phyloP scores from a whole-genome alignment of 92 coral and sea anemone genomes.

The Micromussa lordhowensis region DNA sequence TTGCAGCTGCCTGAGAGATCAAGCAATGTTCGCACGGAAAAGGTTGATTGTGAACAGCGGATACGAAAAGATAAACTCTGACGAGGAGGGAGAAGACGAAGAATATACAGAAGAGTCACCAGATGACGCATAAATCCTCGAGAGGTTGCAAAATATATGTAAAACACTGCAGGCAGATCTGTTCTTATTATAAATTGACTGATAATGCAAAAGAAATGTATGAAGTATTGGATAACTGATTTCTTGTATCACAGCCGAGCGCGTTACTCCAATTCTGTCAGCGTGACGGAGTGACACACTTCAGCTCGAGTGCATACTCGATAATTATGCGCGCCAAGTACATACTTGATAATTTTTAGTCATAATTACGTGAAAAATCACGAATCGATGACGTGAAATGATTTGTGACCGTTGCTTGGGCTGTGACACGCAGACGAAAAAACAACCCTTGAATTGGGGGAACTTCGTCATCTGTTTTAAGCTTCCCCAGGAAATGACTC shows the following conservation, averaged over 20 bases:
- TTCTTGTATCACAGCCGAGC: background rate
- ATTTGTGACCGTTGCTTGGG: too few relatives aligned
- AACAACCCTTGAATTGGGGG: too few relatives aligned
- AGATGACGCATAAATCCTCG: background rate
- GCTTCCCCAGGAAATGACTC: too few relatives aligned
- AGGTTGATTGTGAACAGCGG: slow-evolving; percentile 5
- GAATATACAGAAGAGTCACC: background rate
- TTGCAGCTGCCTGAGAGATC: slow-evolving; percentile 38
- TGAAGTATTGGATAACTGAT: background rate
- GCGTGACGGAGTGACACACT: background rate
- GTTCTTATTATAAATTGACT: background rate
- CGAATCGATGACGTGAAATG: too few relatives aligned
- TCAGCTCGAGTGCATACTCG: background rate
- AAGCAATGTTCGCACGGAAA: slow-evolving; percentile 24
- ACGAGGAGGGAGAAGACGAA: background rate
- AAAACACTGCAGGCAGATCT: background rate
- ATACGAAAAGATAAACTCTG: slow-evolving; percentile 18
- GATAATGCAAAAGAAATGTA: background rate
- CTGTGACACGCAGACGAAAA: too few relatives aligned
- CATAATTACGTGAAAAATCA: background rate
- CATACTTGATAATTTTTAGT: background rate
- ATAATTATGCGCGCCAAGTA: background rate
- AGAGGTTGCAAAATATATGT: background rate
- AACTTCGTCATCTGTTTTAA: too few relatives aligned
- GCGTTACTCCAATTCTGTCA: background rate